Evolutionary conservation across 2,888 invertebrate species (phyloP).

Genomic region (Leptothorax acervorum): DNA sequence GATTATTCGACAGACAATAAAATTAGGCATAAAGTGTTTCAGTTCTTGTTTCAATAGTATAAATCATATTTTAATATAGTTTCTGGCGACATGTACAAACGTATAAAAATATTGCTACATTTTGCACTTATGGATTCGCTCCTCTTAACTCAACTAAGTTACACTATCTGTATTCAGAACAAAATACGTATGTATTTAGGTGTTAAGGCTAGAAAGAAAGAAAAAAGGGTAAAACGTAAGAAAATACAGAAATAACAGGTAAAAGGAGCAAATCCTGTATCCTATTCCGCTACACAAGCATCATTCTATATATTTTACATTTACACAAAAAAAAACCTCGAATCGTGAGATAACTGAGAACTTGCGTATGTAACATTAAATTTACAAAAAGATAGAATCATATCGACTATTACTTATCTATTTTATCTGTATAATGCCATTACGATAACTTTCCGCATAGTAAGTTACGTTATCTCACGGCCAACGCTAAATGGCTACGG

Average conservation of each 20-base stretch:
- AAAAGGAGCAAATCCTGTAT: constrained; percentile 2
- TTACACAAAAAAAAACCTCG: not conserved
- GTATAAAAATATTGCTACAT: constrained; percentile 41
- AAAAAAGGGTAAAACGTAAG: not conserved
- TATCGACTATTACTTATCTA: not conserved
- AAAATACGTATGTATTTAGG: not conserved
- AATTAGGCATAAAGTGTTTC: not conserved
- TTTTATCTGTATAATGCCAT: not conserved
- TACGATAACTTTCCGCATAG: not conserved
- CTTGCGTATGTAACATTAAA: not conserved
- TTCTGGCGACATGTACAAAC: constrained; percentile 8
- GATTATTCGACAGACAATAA: not conserved
- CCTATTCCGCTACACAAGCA: not conserved
- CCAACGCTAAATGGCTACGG: not conserved
- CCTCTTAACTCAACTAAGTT: constrained; percentile 1
- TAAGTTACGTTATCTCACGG: not conserved
- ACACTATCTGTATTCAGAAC: not conserved
- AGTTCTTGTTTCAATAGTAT: not conserved
- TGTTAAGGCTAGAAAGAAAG: not conserved
- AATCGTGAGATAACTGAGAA: constrained; percentile 9
- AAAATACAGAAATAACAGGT: not conserved
- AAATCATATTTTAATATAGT: constrained; percentile 7
- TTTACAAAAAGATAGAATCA: not conserved
- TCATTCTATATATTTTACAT: not conserved
- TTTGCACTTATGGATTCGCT: not conserved